A percentile compares a stretch with the other conserved stretches of the same genome.
Conservation (phyloP, 1,140 invertebrate species). For the Medauroidea extradentata region DNA sequence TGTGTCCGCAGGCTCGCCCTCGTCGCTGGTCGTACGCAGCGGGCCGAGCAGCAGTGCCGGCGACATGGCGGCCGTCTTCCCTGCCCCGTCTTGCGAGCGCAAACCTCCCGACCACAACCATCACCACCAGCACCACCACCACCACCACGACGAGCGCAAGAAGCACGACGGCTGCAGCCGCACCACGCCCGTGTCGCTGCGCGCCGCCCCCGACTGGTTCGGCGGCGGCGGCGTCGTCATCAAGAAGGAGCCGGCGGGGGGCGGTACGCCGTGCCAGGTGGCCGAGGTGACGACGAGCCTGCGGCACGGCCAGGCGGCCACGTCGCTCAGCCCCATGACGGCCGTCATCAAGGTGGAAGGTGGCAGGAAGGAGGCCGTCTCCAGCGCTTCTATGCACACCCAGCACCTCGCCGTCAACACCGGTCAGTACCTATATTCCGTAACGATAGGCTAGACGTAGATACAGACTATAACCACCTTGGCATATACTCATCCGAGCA, state of each 20-base stretch:
- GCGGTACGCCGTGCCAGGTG: conserved; percentile 2
- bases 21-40: not conserved
- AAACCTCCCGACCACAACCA: no score
- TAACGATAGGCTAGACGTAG: no score
- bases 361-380: not conserved
- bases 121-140: no score
- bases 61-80: not conserved
- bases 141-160: not conserved
- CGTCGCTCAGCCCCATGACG: not conserved
- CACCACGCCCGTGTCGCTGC: not conserved
- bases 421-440: not conserved
- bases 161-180: not conserved
- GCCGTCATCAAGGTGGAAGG: conserved; percentile 11
- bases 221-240: not conserved
- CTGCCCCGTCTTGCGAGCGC: not conserved
- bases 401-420: not conserved
- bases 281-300: conserved; percentile 13
- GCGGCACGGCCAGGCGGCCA: not conserved
- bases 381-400: not conserved
- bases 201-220: not conserved
- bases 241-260: not conserved
- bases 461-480: no score
- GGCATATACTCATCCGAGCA: no score
- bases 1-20: conserved; percentile 1
- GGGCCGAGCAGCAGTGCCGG: not conserved